A percentile compares a stretch with the other conserved stretches of the same genome.
Conservation (phyloP, 2,113 vertebrate genomes). For the Oreochromis aureus region DNA sequence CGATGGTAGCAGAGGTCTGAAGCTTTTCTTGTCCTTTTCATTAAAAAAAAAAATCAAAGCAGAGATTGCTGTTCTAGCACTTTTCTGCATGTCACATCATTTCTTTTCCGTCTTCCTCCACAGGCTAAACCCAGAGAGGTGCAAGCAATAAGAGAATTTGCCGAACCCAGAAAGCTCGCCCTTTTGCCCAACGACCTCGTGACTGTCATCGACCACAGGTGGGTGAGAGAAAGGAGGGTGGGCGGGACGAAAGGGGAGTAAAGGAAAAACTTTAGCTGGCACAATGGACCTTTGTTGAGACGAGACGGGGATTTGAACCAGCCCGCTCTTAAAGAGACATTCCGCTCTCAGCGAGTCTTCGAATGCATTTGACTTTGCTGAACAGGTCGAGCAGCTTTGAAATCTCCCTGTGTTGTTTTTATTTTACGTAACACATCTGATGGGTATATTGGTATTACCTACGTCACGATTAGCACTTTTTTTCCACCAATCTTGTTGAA, state of each 20-base stretch:
- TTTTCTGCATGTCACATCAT: not conserved
- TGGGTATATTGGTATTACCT: not conserved
- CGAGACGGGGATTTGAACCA: not conserved
- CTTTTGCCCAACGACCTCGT: slow-evolving; percentile 74
- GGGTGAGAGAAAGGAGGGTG: slow-evolving; percentile 17
- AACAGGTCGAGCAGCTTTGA: not conserved
- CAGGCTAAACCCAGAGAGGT: slow-evolving; percentile 80
- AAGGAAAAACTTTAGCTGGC: not conserved
- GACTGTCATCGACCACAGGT: slow-evolving; percentile 81
- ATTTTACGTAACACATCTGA: not conserved
- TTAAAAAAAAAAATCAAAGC: not conserved
- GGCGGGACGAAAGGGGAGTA: not conserved
- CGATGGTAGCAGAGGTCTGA: slow-evolving; percentile 76
- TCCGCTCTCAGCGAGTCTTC: not conserved
- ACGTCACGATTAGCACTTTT: not conserved
- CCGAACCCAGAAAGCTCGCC: slow-evolving; percentile 74
- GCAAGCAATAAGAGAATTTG: slow-evolving; percentile 68
- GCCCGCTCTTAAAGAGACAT: not conserved
- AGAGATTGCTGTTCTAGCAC: not conserved
- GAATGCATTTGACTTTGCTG: not conserved
- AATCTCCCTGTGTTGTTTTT: not conserved
- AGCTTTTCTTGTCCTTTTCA: not conserved
- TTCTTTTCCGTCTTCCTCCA: not conserved
- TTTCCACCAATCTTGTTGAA: not conserved
- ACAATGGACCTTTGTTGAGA: slow-evolving; percentile 36